A percentile compares a stretch with the other conserved stretches of the same genome.
Conservation (phyloP, 2,888 invertebrate genomes). For the Dastarcus helophoroides region DNA sequence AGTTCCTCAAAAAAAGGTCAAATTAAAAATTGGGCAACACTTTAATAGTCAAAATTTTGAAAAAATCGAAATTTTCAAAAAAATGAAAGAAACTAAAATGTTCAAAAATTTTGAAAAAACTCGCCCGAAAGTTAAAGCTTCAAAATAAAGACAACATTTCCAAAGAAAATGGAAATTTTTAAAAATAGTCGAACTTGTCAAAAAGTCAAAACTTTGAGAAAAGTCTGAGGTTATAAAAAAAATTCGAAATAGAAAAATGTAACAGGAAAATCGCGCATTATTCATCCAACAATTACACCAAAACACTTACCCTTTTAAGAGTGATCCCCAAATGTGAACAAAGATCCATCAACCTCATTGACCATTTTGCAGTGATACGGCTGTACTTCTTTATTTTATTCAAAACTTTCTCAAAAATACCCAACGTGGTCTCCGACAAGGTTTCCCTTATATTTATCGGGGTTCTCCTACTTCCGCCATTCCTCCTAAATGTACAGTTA, state of each 20-base stretch:
- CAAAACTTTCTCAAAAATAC: conserved; percentile 16
- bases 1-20: too few species aligned
- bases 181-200: background rate
- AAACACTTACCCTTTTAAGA: conserved; percentile 24
- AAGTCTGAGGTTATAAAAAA: background rate
- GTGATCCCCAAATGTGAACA: conserved; percentile 24
- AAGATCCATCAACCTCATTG: conserved; percentile 20
- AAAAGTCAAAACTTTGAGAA: too few species aligned
- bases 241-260: background rate
- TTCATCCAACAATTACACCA: too few species aligned
- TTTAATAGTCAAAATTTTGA: too few species aligned
- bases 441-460: background rate
- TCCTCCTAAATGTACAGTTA: too few species aligned
- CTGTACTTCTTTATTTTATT: conserved; percentile 22
- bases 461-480: conserved; percentile 4
- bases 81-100: too few species aligned
- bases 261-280: too few species aligned
- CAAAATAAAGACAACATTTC: too few species aligned
- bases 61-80: too few species aligned
- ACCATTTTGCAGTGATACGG: conserved; percentile 20
- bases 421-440: conserved; percentile 10
- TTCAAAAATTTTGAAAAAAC: too few species aligned
- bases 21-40: too few species aligned
- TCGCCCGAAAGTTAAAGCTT: too few species aligned
- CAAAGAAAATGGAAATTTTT: background rate